Evolutionary conservation across 2,113 vertebrate genomes (phyloP), one percentile per base, ranked within the genome.

Genomic region (Coturnix japonica): DNA sequence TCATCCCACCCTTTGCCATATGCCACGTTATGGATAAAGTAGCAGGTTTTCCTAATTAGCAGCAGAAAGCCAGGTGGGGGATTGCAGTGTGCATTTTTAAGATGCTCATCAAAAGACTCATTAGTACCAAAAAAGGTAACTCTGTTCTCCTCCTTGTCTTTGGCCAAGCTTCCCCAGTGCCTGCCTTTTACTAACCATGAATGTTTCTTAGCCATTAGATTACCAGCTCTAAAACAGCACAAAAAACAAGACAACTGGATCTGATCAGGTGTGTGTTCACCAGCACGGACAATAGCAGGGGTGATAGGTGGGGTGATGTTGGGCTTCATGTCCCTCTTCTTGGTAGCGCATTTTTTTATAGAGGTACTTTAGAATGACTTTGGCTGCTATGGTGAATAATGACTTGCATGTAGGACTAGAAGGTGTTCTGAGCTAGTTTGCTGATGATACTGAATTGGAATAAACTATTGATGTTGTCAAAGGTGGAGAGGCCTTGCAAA

Each of bases 261-360:
- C 37, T 46, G 44, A 64, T 3, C 22, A 90, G 77, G 61, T 81
- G 28, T 18, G 10, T 12, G 21, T 3, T 47, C 39, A 60, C 11
- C 70, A 80, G n/a, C 30, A 61, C 5, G n/a, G 47, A 39, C 49
- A 73, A 67, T 39, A 61, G 3, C 39, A 77, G 22, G 20, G 44
- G 5, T 3, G 3, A 33, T 26, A 74, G 41, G 41, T 53, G 35
- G 66, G 30, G 7, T 2, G 7, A 15, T n/a, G 13, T 3, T 1
- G 12, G 10, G 11, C 56, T 54, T n/a, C 4, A 6, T 0, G 0
- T 7, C 3, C 35, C 7, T 7, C 43, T 51, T 56, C 14, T 19
- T 64, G 28, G 46, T 37, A 71, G 37, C 12, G 73, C 0, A 1
- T 19, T 60, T 76, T 22, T 56, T 7, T 60, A 65, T 1, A 1